Percentiles rank a stretch among this genome's conserved stretches.
phyloP scores from a whole-genome alignment of 2,888 invertebrate genomes.

The Diabrotica balteata region DNA sequence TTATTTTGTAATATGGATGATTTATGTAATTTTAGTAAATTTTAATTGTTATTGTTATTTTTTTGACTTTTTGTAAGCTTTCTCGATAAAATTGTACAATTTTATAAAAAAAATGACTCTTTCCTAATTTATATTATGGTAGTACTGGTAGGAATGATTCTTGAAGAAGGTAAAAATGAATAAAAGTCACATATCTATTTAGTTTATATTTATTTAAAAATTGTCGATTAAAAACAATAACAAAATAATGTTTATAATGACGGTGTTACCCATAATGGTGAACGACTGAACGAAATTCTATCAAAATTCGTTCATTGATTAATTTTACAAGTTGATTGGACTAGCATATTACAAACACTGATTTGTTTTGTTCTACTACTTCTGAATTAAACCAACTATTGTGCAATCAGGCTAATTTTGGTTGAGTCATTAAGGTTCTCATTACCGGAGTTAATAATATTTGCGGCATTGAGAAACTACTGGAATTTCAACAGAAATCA shows the following conservation, averaged over 20 bases:
- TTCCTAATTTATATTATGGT: too few species aligned
- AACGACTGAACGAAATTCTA: constrained; percentile 29
- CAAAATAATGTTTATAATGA: constrained; percentile 39
- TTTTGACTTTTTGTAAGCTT: too few species aligned
- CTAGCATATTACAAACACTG: constrained; percentile 56
- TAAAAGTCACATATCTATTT: constrained; percentile 7
- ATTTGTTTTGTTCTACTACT: constrained; percentile 37
- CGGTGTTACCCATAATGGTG: constrained; percentile 34
- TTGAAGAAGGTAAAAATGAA: neutral
- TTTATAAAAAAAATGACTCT: too few species aligned
- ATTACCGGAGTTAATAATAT: neutral
- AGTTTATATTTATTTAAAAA: constrained; percentile 34
- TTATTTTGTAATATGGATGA: too few species aligned
- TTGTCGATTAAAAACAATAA: constrained; percentile 47
- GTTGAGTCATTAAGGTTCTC: neutral
- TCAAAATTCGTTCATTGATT: constrained; percentile 43
- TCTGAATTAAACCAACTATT: constrained; percentile 21
- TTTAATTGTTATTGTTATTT: too few species aligned
- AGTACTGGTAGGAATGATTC: too few species aligned
- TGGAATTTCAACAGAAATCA: constrained; percentile 1
- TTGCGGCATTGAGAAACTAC: constrained; percentile 5
- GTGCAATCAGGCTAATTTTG: constrained; percentile 17
- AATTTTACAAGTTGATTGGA: constrained; percentile 46
- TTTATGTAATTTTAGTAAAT: too few species aligned
- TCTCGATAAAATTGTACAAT: too few species aligned